These are phyloP conservation scores for Agrotis exclamationis DNA, from an alignment of 2,888 invertebrate genomes.

Conservation along the genomic window DNA sequence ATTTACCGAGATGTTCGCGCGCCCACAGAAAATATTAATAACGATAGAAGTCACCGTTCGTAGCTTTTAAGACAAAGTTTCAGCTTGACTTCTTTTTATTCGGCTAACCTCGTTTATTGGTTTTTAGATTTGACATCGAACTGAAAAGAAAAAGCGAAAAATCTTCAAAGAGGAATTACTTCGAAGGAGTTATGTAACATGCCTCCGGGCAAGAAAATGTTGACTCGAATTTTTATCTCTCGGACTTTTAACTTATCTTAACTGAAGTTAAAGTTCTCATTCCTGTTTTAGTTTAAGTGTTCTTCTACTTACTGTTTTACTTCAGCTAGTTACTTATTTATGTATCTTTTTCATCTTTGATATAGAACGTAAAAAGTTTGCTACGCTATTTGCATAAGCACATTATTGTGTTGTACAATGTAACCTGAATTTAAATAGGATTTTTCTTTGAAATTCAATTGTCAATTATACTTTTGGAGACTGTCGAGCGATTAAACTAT, in stretches of 20 bases:
- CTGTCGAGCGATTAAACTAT: no score
- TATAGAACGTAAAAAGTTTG: not conserved
- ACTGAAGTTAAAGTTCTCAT: conserved; percentile 52
- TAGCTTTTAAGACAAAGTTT: conserved; percentile 24
- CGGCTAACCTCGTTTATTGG: conserved; percentile 44
- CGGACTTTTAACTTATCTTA: conserved; percentile 56
- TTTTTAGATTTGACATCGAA: conserved; percentile 52
- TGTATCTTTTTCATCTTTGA: not conserved
- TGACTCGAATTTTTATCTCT: conserved; percentile 49
- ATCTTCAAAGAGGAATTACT: conserved; percentile 48
- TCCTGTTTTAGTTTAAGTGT: conserved; percentile 51
- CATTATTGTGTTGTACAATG: not conserved
- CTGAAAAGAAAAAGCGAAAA: conserved; percentile 43
- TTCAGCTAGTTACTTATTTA: conserved; percentile 10
- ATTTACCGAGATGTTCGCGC: conserved; percentile 17
- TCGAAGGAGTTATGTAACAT: conserved; percentile 47
- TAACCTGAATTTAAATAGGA: not conserved
- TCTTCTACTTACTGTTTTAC: conserved; percentile 39
- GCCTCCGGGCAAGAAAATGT: conserved; percentile 44
- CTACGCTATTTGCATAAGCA: not conserved
- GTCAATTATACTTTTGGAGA: no score
- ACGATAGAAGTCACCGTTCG: not conserved
- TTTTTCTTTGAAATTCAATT: no score
- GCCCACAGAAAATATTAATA: conserved; percentile 27
- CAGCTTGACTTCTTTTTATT: conserved; percentile 32